Percentiles rank a stretch among this genome's conserved stretches.
Conservation (phyloP, 2,797 vertebrate species). For the Neosilurus mollespiculum region DNA sequence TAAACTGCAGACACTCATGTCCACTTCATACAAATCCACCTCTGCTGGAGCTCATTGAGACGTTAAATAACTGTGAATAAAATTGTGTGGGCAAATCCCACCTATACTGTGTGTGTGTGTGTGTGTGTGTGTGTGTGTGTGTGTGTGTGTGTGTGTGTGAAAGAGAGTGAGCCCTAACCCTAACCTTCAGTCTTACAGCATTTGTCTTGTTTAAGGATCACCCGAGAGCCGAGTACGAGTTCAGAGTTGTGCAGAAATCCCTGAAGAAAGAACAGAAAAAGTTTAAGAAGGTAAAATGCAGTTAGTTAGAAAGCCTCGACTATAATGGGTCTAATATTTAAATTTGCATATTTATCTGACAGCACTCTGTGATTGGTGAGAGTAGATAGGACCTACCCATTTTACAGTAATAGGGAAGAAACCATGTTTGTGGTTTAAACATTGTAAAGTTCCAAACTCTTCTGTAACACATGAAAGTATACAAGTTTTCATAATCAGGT, state of each 20-base stretch:
- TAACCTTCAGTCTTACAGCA: neutral
- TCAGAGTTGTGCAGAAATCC: slow-evolving; percentile 90
- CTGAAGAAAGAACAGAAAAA: slow-evolving; percentile 79
- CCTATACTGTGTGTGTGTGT: neutral
- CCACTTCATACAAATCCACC: no score
- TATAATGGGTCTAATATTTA: no score
- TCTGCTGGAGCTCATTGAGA: no score
- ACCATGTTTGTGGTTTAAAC: neutral
- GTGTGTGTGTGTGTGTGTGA: neutral
- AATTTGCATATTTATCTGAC: neutral
- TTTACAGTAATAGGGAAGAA: neutral
- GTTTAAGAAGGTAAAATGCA: slow-evolving; percentile 78
- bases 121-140: slow-evolving; percentile 3
- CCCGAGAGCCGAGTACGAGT: slow-evolving; percentile 93
- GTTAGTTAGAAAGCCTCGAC: neutral
- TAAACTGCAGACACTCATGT: no score
- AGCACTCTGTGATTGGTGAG: neutral
- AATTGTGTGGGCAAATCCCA: no score
- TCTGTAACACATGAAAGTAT: no score
- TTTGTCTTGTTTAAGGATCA: slow-evolving; percentile 81
- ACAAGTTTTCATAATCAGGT: neutral
- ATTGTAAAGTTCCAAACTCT: no score
- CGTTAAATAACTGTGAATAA: no score
- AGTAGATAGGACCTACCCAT: neutral
- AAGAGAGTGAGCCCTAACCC: no score